Evolutionary conservation across 2,888 invertebrate species (phyloP), one percentile per base, ranked within the genome.

Genomic region (Copidosoma aretas): DNA sequence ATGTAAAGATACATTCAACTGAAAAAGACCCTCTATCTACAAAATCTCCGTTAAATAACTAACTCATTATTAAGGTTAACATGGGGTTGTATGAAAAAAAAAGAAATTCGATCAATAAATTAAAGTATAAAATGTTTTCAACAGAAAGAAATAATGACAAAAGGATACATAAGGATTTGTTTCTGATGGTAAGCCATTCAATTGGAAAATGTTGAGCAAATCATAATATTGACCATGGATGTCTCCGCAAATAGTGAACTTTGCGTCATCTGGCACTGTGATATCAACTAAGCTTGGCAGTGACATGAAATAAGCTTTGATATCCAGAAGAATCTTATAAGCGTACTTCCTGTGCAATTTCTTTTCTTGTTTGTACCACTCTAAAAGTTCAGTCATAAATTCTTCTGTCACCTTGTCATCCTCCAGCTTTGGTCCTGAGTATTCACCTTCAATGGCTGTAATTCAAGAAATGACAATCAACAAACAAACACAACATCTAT

Each of bases 161-260:
- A 84, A 86, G 86, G 86, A 86, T 89, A 92, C 91, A 86, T 98
- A 99, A 63, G 98, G 98, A 87, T 99, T 99, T 39, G 90, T 90
- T 82, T 93, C 90, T 0, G 97, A 96, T 10, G 99, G 99, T 71
- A 95, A 86, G n/a, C 98, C 98, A 82, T 99, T 99, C 74, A 98
- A 88, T 78, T 95, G 89, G 85, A 99, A 99, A 79, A 99, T 97
- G 85, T 99, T 97, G 89, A 98, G 90, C 71, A 99, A 87, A 86
- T 99, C 99, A 83, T 96, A 99, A 87, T 91, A 99, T 85, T 99
- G 99, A 64, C 99, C 99, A 83, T 99, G 99, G 75, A 99, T 95
- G 84, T 99, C 98, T 15, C 98, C 98, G 84, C 98, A 99, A 61
- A 99, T 93, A 53, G 98, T 99, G 84, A 99, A 98, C 85, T 98